Evolutionary conservation across 1,140 invertebrate genomes (phyloP).

Genomic region (Spodoptera litura): DNA sequence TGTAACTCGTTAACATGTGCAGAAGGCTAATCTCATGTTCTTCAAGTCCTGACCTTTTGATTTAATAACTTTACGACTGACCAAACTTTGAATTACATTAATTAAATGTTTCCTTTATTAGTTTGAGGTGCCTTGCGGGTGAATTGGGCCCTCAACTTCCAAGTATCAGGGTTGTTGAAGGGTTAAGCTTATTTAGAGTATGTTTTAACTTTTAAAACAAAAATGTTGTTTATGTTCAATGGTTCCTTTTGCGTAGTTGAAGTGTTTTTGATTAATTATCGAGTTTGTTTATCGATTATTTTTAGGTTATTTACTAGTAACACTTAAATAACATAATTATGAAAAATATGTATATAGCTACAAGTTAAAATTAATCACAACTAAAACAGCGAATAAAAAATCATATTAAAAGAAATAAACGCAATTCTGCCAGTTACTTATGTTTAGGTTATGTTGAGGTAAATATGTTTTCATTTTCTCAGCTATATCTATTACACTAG

Average conservation of each 20-base stretch:
- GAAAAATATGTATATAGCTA: too few relatives aligned
- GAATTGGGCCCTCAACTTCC: conserved; percentile 41
- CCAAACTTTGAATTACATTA: conserved; percentile 51
- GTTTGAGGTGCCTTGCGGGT: conserved; percentile 37
- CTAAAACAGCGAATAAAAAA: too few relatives aligned
- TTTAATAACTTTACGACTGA: conserved; percentile 53
- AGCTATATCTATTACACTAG: too few relatives aligned
- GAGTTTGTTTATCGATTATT: too few relatives aligned
- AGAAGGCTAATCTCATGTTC: conserved; percentile 49
- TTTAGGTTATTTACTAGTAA: too few relatives aligned
- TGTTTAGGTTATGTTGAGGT: too few relatives aligned
- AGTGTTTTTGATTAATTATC: not conserved
- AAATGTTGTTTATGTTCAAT: conserved; percentile 7
- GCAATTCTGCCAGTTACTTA: too few relatives aligned
- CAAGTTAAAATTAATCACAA: too few relatives aligned
- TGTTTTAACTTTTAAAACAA: conserved; percentile 35
- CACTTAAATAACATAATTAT: too few relatives aligned
- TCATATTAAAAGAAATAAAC: too few relatives aligned
- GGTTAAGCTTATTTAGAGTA: conserved; percentile 20
- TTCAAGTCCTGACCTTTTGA: conserved; percentile 52
- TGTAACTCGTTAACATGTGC: conserved; percentile 52
- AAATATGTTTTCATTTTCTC: too few relatives aligned
- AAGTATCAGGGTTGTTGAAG: conserved; percentile 28
- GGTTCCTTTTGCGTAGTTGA: conserved; percentile 9
- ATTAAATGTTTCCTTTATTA: conserved; percentile 53